Evolutionary conservation across 2,113 vertebrate species (phyloP).

Genomic region (Colossoma macropomum): DNA sequence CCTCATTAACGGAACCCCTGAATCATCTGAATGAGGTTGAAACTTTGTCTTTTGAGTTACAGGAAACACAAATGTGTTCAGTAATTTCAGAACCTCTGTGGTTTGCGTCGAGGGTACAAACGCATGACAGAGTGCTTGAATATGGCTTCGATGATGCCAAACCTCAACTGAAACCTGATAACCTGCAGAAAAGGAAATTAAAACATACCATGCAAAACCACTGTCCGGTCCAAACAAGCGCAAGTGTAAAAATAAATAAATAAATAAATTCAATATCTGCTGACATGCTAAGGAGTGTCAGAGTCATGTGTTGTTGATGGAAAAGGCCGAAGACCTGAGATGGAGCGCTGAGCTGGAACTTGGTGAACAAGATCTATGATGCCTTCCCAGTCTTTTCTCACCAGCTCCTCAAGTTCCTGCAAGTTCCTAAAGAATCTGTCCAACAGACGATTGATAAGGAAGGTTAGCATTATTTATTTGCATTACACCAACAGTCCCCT

Average conservation of each 20-base stretch:
- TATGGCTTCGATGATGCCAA: constrained; percentile 57
- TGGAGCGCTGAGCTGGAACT: constrained; percentile 20
- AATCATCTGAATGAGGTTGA: neutral
- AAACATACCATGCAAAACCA: neutral
- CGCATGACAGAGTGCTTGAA: constrained; percentile 50
- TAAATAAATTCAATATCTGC: neutral
- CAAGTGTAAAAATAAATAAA: constrained; percentile 37
- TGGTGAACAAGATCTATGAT: constrained; percentile 63
- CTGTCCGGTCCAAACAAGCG: neutral
- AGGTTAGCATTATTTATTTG: neutral
- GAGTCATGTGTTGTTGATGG: neutral
- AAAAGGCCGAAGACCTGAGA: constrained; percentile 54
- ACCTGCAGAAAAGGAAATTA: constrained; percentile 38
- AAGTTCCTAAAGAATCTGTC: constrained; percentile 61
- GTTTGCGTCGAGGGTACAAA: constrained; percentile 63
- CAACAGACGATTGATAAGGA: neutral
- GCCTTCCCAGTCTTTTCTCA: constrained; percentile 61
- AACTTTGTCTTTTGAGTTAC: constrained; percentile 16
- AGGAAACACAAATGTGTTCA: constrained; percentile 57
- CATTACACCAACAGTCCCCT: neutral
- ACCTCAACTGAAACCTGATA: constrained; percentile 35
- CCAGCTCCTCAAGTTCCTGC: constrained; percentile 52
- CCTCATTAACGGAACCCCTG: neutral
- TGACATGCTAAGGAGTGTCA: neutral
- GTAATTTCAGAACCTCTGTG: constrained; percentile 51